Conservation (phyloP, 2,888 invertebrate species). For the Drosophila nr. fundita region DNA sequence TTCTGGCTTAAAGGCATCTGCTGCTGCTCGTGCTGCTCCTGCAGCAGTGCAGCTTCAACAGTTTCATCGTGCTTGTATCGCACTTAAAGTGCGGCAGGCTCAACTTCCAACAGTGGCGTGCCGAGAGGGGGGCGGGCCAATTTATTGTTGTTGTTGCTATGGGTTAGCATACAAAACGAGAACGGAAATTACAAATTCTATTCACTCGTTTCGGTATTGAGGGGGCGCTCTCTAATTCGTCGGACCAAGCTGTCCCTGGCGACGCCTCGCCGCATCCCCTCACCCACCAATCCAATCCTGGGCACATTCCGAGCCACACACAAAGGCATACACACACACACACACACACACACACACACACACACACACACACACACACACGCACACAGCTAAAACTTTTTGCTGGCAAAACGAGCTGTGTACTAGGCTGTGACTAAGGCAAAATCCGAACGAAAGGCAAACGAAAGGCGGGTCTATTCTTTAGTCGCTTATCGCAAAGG, state of each 20-base stretch:
- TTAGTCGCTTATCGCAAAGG: constrained; percentile 77
- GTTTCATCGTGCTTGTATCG: constrained; percentile 36
- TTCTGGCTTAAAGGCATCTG: constrained; percentile 42
- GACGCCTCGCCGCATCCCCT: background rate
- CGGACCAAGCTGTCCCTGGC: constrained; percentile 25
- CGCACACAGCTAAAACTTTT: constrained; percentile 31
- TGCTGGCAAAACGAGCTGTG: constrained; percentile 18
- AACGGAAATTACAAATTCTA: constrained; percentile 80
- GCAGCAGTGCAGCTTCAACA: constrained; percentile 32
- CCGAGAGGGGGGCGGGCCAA: background rate
- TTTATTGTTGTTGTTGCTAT: constrained; percentile 30
- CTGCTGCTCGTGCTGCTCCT: constrained; percentile 14
- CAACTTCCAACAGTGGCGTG: background rate
- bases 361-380: constrained; percentile 6
- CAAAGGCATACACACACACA: constrained; percentile 4
- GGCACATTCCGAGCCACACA: background rate
- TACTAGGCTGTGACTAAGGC: constrained; percentile 20
- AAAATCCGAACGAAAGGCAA: constrained; percentile 31
- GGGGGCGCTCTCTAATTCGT: constrained; percentile 66
- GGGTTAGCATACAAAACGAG: constrained; percentile 75
- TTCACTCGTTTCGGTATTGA: constrained; percentile 70
- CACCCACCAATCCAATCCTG: background rate
- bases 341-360: constrained; percentile 7
- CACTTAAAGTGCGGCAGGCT: constrained; percentile 51
- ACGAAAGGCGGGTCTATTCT: constrained; percentile 52